Evolutionary conservation across 2,797 vertebrate species (phyloP).

Genomic region (Pseudochromis fuscus): DNA sequence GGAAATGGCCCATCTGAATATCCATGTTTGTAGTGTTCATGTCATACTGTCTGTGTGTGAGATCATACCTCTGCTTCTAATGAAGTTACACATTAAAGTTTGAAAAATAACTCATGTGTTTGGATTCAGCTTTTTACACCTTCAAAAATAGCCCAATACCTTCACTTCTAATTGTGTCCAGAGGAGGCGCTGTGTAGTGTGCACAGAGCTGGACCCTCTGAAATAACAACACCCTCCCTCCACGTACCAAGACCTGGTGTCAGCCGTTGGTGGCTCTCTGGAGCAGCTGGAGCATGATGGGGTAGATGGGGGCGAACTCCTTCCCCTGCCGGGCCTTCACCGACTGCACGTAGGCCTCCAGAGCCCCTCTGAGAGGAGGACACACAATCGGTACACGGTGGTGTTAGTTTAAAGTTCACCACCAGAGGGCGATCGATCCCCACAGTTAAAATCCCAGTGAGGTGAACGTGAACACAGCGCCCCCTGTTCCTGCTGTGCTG

Average conservation of each 20-base stretch:
- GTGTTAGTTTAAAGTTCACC: background rate
- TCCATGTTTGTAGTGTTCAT: constrained; percentile 3
- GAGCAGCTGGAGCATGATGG: constrained; percentile 95
- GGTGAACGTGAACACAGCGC: background rate
- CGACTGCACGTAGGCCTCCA: constrained; percentile 96
- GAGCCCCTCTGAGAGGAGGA: constrained; percentile 84
- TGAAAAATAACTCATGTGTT: constrained; percentile 18
- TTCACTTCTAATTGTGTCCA: no score
- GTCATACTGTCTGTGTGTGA: constrained; percentile 30
- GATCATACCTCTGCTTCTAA: constrained; percentile 20
- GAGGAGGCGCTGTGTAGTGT: background rate
- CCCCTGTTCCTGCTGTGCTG: background rate
- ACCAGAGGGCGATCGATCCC: constrained; percentile 24
- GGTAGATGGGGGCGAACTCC: constrained; percentile 95
- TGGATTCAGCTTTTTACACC: background rate
- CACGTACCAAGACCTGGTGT: no score
- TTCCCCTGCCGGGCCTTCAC: constrained; percentile 92
- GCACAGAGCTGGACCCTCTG: background rate
- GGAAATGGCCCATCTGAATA: constrained; percentile 94
- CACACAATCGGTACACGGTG: background rate
- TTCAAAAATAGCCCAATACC: no score
- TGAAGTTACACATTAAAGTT: constrained; percentile 62
- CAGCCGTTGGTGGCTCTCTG: constrained; percentile 87
- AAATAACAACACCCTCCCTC: background rate
- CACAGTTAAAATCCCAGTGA: background rate